Percentiles rank a stretch among this genome's conserved stretches.
phyloP scores from a whole-genome alignment of 2,113 vertebrate genomes.

The Pholis gunnellus region DNA sequence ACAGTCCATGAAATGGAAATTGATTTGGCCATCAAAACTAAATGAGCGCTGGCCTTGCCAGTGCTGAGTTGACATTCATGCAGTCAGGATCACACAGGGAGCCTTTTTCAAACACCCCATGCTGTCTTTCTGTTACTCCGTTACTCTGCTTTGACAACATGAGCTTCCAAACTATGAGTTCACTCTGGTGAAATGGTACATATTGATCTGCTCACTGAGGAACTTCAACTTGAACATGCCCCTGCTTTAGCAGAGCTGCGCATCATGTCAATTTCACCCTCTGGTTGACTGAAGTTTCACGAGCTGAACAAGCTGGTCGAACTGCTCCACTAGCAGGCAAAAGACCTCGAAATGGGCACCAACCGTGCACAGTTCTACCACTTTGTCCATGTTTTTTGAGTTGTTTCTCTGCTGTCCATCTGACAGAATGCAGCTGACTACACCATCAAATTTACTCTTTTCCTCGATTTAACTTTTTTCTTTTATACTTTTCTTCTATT shows the following conservation, averaged over 20 bases:
- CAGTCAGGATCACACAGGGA: not conserved
- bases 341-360: not conserved
- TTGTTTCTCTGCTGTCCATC: not conserved
- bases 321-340: not conserved
- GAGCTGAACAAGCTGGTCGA: not conserved
- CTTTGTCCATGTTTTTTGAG: not conserved
- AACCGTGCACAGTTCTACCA: not conserved
- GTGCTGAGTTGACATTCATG: not conserved
- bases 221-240: conserved; percentile 4
- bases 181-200: not conserved
- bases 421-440: not conserved
- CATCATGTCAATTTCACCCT: conserved; percentile 12
- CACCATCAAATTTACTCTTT: not conserved
- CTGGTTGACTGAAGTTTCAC: conserved; percentile 19
- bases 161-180: not conserved
- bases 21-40: not conserved
- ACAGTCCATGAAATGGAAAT: not conserved
- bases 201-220: conserved; percentile 26
- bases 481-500: not conserved
- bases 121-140: not conserved
- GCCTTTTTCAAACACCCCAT: not conserved
- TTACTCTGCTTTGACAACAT: not conserved
- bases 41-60: not conserved
- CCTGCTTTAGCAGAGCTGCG: not conserved
- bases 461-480: not conserved